Conservation (phyloP, 2,113 vertebrate genomes). For the Nothobranchius furzeri region DNA sequence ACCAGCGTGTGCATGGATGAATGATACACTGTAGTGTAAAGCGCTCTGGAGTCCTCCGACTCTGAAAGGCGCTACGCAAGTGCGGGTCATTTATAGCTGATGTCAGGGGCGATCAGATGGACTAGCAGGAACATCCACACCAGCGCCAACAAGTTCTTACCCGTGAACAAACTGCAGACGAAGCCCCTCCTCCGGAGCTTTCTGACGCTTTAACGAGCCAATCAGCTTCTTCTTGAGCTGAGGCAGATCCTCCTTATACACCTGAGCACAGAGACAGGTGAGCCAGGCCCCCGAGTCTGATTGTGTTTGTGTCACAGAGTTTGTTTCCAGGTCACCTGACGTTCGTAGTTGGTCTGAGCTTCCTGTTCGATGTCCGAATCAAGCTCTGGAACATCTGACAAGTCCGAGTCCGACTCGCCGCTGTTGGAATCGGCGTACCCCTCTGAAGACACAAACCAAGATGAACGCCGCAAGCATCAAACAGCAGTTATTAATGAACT, state of each 20-base stretch:
- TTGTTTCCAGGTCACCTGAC: slow-evolving; percentile 83
- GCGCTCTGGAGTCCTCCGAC: too few relatives aligned
- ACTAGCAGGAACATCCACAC: too few relatives aligned
- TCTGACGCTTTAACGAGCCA: slow-evolving; percentile 90
- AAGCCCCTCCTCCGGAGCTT: slow-evolving; percentile 90
- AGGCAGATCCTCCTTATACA: slow-evolving; percentile 99
- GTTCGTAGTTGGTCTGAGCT: slow-evolving; percentile 94
- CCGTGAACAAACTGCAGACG: slow-evolving; percentile 95
- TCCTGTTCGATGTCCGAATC: slow-evolving; percentile 99
- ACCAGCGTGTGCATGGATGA: too few relatives aligned
- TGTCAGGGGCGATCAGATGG: too few relatives aligned
- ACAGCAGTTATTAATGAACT: too few relatives aligned
- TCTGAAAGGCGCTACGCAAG: too few relatives aligned
- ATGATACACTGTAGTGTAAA: too few relatives aligned
- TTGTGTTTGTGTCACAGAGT: rapidly evolving
- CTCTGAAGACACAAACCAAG: slow-evolving; percentile 70
- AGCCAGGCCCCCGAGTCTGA: background rate
- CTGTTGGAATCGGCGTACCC: slow-evolving; percentile 92
- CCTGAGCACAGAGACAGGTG: slow-evolving; percentile 72
- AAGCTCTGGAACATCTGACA: slow-evolving; percentile 94
- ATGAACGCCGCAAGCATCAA: too few relatives aligned
- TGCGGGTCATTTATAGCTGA: too few relatives aligned
- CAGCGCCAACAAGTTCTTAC: slow-evolving; percentile 64
- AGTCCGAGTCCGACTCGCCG: slow-evolving; percentile 94
- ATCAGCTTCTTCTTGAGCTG: slow-evolving; percentile 91